Evolutionary conservation across 2,797 vertebrate species (phyloP).

Genomic region (Lateolabrax maculatus): DNA sequence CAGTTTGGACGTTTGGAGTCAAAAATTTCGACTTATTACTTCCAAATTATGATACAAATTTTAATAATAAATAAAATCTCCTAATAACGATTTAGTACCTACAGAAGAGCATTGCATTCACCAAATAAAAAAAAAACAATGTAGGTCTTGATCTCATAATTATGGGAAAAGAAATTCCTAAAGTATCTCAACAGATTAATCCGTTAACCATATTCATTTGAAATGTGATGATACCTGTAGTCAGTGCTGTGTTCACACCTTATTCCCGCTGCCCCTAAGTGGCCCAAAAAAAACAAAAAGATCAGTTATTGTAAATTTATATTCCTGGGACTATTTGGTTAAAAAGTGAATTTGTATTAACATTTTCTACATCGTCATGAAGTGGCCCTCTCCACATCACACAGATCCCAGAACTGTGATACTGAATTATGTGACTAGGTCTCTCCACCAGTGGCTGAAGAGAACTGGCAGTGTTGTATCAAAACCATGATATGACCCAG

Average conservation of each 20-base stretch:
- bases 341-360: neutral
- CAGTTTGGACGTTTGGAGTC: no score
- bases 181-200: neutral
- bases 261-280: neutral
- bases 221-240: no score
- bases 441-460: neutral
- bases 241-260: neutral
- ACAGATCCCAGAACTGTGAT: neutral
- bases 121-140: neutral
- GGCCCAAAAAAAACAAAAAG: neutral
- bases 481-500: neutral
- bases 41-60: neutral
- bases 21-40: no score
- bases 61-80: neutral
- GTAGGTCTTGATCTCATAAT: neutral
- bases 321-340: neutral
- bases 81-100: neutral
- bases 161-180: no score
- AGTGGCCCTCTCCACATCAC: neutral
- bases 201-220: no score
- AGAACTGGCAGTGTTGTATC: neutral
- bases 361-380: neutral
- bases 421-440: neutral
- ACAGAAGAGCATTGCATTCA: neutral
- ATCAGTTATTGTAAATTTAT: neutral